Base-by-base conservation (phyloP, 1,140 invertebrate genomes). In the Euura saliciscinereae region DNA sequence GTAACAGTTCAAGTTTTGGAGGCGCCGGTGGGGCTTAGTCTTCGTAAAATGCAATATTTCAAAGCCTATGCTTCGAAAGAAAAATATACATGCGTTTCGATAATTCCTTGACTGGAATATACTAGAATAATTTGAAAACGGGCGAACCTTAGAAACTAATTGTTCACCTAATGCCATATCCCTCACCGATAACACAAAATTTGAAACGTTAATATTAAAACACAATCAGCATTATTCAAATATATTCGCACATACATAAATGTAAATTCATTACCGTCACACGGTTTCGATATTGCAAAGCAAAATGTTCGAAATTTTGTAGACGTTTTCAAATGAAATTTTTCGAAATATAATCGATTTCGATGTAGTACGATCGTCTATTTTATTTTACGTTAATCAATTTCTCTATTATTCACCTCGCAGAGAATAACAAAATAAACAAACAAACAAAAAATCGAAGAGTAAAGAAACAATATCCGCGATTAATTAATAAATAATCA, bases 161-260 rank as follows among this genome's bases (percentile, higher is more conserved):
- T 28, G 28, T 28, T 28, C 28, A 28, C 28, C 28, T 28, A 28
- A 28, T 28, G 28, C 28, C 28, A 28, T 59, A 28, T 59, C 5
- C 51, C 13, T 6, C 51, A 59, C 51, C 13, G 3, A 59, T 59
- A 59, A 11, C 10, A 59, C 3, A 59, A n/a, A 59, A 8, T 59
- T 59, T 6, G 51, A 59, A 59, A 59, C 51, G 51, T 59, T 59
- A 59, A 59, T n/a, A 59, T 59, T 59, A 59, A 59, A 59, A n/a
- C 51, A 59, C 51, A 4, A 59, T 59, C 51, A 59, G 51, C 51
- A 59, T 11, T 59, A 59, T 8, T 59, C 1, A 28, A 28, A 28
- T 28, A 28, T 59, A 59, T 59, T 8, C 6, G 13, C 51, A 59
- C 51, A 59, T 59, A 59, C 4, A 59, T 59, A n/a, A 11, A 59